Percentiles rank a stretch among this genome's conserved stretches.
Conservation (phyloP, 2,888 invertebrate species). For the Nemotelus nigrinus region DNA sequence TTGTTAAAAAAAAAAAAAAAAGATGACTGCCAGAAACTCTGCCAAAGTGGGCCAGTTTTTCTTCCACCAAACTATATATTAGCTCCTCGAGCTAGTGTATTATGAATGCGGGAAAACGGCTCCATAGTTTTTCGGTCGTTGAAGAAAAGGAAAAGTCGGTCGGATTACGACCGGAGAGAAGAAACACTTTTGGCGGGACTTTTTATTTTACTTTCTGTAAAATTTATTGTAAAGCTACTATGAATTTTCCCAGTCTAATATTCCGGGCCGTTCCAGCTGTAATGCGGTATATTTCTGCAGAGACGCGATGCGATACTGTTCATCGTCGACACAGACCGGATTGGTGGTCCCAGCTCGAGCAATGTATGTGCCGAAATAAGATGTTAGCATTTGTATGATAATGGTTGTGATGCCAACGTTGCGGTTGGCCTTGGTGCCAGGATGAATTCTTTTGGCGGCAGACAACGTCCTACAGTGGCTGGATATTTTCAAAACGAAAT, state of each 20-base stretch:
- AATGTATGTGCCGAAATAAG: conserved; percentile 26
- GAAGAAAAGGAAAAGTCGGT: conserved; percentile 1
- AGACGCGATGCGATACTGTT: conserved; percentile 1
- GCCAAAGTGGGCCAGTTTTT: conserved; percentile 34
- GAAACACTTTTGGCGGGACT: conserved; percentile 29
- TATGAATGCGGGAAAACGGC: conserved; percentile 14
- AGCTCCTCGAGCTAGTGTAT: neutral
- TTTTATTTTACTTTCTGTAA: conserved; percentile 32
- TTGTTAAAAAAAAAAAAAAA: conserved; percentile 12
- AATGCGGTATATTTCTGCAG: conserved; percentile 38
- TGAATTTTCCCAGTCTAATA: conserved; percentile 40
- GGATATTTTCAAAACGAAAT: conserved; percentile 18
- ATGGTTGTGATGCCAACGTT: conserved; percentile 6
- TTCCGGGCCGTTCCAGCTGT: neutral
- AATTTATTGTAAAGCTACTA: conserved; percentile 39
- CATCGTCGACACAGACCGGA: neutral
- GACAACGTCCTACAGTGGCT: neutral
- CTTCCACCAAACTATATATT: conserved; percentile 21
- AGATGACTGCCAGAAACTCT: neutral
- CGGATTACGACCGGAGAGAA: conserved; percentile 9
- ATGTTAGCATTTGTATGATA: conserved; percentile 39
- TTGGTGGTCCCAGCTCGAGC: neutral
- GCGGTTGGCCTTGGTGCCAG: neutral
- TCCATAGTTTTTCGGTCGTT: conserved; percentile 23
- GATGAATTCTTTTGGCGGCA: neutral